phyloP scores from a whole-genome alignment of 2,888 invertebrate genomes.

The Drosophila picticornis region DNA sequence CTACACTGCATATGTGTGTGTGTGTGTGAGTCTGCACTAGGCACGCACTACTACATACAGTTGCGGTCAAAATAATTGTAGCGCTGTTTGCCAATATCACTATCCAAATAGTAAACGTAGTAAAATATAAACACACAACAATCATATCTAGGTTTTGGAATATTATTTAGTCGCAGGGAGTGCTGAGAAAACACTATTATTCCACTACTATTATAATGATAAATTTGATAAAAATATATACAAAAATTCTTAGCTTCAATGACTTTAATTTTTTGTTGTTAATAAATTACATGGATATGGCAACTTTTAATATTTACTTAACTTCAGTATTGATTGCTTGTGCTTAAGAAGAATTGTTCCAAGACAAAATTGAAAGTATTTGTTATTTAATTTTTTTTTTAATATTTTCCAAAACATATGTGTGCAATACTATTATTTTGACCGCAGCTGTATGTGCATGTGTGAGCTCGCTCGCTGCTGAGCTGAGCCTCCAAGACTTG shows the following conservation, averaged over 20 bases:
- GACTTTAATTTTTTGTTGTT: too few relatives aligned
- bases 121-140: background rate
- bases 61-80: background rate
- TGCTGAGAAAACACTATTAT: background rate
- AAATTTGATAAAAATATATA: background rate
- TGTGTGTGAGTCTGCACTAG: background rate
- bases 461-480: background rate
- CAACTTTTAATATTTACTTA: too few relatives aligned
- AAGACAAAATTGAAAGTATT: background rate
- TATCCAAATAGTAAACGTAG: too few relatives aligned
- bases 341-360: background rate
- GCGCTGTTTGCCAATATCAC: background rate
- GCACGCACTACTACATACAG: background rate
- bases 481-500: conserved; percentile 33
- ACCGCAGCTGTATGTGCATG: background rate
- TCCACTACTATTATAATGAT: too few relatives aligned
- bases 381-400: background rate
- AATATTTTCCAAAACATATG: background rate
- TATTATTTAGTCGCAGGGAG: background rate
- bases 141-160: background rate
- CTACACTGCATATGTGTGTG: background rate
- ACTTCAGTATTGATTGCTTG: too few relatives aligned
- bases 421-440: background rate
- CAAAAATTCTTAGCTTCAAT: too few relatives aligned
- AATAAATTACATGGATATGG: too few relatives aligned